A percentile compares a stretch with the other conserved stretches of the same genome.
Evolutionary conservation across 2,888 invertebrate species (phyloP).

Genomic region (Drosophila siamana): DNA sequence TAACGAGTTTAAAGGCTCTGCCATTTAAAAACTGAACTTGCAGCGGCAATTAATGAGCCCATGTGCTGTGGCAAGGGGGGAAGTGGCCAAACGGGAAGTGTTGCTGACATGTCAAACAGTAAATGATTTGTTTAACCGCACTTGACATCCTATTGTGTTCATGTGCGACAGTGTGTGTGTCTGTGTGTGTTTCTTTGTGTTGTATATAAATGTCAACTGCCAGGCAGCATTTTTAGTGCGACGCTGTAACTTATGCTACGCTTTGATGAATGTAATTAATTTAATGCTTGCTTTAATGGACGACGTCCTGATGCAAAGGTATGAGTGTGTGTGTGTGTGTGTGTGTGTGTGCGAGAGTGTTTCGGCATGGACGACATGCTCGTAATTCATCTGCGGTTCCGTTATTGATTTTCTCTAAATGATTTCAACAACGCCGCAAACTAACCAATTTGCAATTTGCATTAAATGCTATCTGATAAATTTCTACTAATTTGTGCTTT

Average conservation of each 20-base stretch:
- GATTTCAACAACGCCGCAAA: slow-evolving; percentile 36
- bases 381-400: slow-evolving; percentile 44
- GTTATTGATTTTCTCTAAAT: slow-evolving; percentile 61
- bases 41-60: slow-evolving; percentile 17
- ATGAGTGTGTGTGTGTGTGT: slow-evolving; percentile 1
- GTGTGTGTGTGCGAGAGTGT: background rate
- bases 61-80: background rate
- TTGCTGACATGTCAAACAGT: slow-evolving; percentile 48
- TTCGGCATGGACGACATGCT: background rate
- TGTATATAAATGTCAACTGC: slow-evolving; percentile 46
- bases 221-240: slow-evolving; percentile 25
- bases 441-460: slow-evolving; percentile 23
- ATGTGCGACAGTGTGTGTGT: background rate
- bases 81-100: slow-evolving; percentile 13
- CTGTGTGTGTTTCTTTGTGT: slow-evolving; percentile 3
- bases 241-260: slow-evolving; percentile 36
- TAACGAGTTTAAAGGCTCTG: slow-evolving; percentile 35
- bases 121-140: slow-evolving; percentile 69
- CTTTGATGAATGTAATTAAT: slow-evolving; percentile 71
- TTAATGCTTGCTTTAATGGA: slow-evolving; percentile 63
- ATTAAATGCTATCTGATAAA: slow-evolving; percentile 15
- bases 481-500: slow-evolving; percentile 24
- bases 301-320: slow-evolving; percentile 9
- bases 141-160: slow-evolving; percentile 40
- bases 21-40: slow-evolving; percentile 16